Percentiles rank a stretch among this genome's conserved stretches.
Conservation (phyloP, 2,797 vertebrate species). For the Sphenodon punctatus region DNA sequence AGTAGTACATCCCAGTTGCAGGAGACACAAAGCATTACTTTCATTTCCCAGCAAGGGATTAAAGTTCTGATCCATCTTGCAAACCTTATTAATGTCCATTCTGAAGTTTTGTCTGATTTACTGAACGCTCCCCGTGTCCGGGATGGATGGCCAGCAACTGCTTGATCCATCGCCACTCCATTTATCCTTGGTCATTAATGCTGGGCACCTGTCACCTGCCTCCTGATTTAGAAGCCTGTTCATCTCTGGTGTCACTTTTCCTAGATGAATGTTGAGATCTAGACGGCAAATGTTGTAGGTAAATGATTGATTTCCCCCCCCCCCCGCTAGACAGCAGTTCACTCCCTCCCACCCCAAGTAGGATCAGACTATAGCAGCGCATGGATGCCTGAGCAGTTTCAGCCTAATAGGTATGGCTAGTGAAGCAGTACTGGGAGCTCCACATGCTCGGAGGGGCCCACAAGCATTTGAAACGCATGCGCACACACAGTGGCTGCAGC, state of each 20-base stretch:
- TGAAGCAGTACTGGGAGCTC: too few species aligned
- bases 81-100: fast-evolving
- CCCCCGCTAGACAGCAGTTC: not conserved
- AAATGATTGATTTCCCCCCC: fast-evolving
- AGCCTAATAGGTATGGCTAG: too few species aligned
- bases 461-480: too few species aligned
- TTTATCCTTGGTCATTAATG: not conserved
- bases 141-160: fast-evolving
- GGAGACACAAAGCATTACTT: not conserved
- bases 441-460: too few species aligned
- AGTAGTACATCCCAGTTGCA: not conserved
- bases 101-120: fast-evolving
- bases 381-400: not conserved
- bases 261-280: fast-evolving
- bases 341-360: not conserved
- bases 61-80: not conserved
- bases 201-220: fast-evolving
- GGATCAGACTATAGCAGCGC: not conserved
- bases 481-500: too few species aligned
- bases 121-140: fast-evolving
- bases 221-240: fast-evolving
- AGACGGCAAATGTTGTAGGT: fast-evolving
- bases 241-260: not conserved
- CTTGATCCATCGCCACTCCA: fast-evolving
- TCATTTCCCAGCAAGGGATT: not conserved